Percentiles rank a stretch among this genome's conserved stretches.
Conservation (phyloP, 2,888 invertebrate species). For the Cephus spinipes region DNA sequence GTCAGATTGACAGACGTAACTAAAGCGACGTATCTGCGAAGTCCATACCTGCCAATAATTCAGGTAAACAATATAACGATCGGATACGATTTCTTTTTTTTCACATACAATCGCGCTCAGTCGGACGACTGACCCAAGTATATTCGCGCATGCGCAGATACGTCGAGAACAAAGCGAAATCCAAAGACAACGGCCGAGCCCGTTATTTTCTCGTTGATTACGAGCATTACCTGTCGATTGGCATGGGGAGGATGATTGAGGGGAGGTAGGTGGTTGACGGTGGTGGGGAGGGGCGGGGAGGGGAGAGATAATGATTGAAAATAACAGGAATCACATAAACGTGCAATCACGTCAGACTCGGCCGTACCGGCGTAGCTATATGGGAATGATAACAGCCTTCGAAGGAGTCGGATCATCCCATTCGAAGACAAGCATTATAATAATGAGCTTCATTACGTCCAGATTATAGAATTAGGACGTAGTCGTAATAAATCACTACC, state of each 20-base stretch:
- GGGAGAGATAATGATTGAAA: conserved; percentile 58
- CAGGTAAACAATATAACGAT: background rate
- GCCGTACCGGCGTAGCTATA: conserved; percentile 36
- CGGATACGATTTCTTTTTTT: background rate
- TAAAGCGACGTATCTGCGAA: background rate
- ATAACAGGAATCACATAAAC: conserved; percentile 63
- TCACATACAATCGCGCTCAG: background rate
- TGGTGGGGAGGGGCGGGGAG: conserved; percentile 20
- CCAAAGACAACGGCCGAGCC: conserved; percentile 33
- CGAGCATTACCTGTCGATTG: conserved; percentile 49
- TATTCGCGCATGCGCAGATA: conserved; percentile 2
- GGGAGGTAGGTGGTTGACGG: conserved; percentile 19
- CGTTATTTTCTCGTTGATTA: conserved; percentile 52
- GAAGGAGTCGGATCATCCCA: conserved; percentile 41
- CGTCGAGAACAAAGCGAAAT: conserved; percentile 35
- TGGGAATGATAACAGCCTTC: conserved; percentile 49
- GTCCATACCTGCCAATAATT: background rate
- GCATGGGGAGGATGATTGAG: conserved; percentile 19
- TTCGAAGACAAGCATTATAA: conserved; percentile 61
- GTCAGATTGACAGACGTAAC: background rate
- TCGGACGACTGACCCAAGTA: background rate
- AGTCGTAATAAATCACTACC: conserved; percentile 55
- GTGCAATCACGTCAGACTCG: conserved; percentile 54
- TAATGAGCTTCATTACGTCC: conserved; percentile 59
- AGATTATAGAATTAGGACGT: conserved; percentile 62